Conservation (phyloP, 2,797 vertebrate genomes). For the Hydrocynus forskahlii region DNA sequence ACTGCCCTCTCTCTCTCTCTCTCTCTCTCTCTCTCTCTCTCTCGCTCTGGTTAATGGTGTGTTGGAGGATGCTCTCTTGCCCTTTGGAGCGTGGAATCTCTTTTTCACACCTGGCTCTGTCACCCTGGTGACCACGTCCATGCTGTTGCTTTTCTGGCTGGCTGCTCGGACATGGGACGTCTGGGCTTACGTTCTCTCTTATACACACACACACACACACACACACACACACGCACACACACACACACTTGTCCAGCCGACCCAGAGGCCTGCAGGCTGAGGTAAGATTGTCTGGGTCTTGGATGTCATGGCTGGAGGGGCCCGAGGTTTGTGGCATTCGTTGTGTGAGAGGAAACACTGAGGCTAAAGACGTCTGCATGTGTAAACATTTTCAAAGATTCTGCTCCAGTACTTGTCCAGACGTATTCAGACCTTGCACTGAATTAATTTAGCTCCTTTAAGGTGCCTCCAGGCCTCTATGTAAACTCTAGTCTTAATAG, state of each 20-base stretch:
- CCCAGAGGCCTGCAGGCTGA: background rate
- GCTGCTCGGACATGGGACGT: conserved; percentile 42
- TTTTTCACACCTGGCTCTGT: conserved; percentile 49
- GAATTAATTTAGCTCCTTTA: too few species aligned
- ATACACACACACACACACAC: too few species aligned
- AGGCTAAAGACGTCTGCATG: background rate
- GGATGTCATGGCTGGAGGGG: background rate
- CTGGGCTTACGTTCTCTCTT: background rate
- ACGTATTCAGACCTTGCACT: too few species aligned
- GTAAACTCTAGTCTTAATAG: too few species aligned
- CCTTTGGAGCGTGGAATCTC: conserved; percentile 44
- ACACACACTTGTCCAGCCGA: background rate
- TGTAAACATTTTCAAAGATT: background rate
- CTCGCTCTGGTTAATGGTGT: conserved; percentile 41
- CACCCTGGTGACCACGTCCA: conserved; percentile 26
- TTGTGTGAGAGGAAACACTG: background rate
- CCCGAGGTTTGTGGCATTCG: background rate
- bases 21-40: conserved; percentile 8
- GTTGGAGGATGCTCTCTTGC: conserved; percentile 37
- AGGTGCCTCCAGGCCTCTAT: too few species aligned
- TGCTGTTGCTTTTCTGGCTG: conserved; percentile 48
- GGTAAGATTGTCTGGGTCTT: background rate
- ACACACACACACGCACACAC: background rate
- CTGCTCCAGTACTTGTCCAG: too few species aligned
- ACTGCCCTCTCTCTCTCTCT: background rate